Base-by-base conservation (phyloP, 2,113 vertebrate species). In the Phaethornis superciliosus region DNA sequence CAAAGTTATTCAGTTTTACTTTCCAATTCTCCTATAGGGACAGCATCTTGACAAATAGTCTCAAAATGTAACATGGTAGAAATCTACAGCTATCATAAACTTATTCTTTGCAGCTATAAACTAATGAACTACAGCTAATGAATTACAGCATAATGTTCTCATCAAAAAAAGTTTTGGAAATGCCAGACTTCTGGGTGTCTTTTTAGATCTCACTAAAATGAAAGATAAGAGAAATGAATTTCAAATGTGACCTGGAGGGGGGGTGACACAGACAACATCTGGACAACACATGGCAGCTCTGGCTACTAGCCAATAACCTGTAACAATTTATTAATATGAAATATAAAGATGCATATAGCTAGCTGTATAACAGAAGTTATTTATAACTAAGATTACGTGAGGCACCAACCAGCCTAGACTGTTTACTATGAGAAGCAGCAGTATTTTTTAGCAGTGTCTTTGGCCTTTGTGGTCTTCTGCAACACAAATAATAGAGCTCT, bases 171-270 rank as follows among this genome's bases (percentile, higher is more conserved):
- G 56, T 65, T 94, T 81, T 56, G 44, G 67, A 90, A 82, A 68
- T 94, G 76, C 78, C 84, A 95, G 71, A 96, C 81, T 94, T 92
- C 65, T 96, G 83, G 83, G 84, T 71, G 86, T 72, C 89, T 81
- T 94, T 94, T 91, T 85, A 88, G 76, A 95, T 96, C 68, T 95
- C 75, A 90, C 81, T 91, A 85, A 85, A 93, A 96, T 56, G 91
- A 75, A 89, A 96, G 95, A 96, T 95, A 96, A 96, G 85, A 94
- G 64, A 92, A 96, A 95, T 81, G 42, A 88, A 95, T 95, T 89
- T 91, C 49, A 93, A 89, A 90, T 49, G 71, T 44, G 78, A 96
- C 86, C 59, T 62, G 64, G 35, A 68, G 12, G 49, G 54, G 54
- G 55, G 69, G 37, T 81, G 87, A 94, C 88, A 89, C 35, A 64